Conservation (phyloP, 2,113 vertebrate genomes). For the Pogonocichla stellata region DNA sequence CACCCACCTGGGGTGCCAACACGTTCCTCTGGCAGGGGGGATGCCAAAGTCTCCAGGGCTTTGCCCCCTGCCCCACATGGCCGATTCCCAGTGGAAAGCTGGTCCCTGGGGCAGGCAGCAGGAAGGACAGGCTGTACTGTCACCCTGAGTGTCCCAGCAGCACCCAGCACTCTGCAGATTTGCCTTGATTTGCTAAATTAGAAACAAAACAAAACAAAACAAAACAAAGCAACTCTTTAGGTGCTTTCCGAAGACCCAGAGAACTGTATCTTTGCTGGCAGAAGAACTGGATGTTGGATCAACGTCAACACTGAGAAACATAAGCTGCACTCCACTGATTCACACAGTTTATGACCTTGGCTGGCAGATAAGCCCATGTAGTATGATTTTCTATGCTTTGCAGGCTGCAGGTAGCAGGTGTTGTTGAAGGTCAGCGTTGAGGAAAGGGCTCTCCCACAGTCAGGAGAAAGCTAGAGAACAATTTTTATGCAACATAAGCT, state of each 20-base stretch:
- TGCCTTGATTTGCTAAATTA: background rate
- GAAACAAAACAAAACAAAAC: too few species aligned
- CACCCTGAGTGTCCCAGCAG: constrained; percentile 1
- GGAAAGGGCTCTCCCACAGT: constrained; percentile 42
- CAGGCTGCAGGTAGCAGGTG: constrained; percentile 61
- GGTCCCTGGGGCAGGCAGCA: background rate
- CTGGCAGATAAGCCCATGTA: constrained; percentile 32
- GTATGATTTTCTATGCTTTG: constrained; percentile 35
- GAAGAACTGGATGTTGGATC: background rate
- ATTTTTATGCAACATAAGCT: constrained; percentile 67
- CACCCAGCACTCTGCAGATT: background rate
- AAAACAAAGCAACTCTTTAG: background rate
- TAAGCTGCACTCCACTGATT: background rate
- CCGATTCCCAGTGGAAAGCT: rapidly evolving
- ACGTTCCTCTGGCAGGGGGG: background rate
- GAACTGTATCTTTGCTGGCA: background rate
- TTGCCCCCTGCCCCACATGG: rapidly evolving
- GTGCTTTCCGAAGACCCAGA: constrained; percentile 8
- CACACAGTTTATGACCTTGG: constrained; percentile 38
- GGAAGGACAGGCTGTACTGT: constrained; percentile 49
- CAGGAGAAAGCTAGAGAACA: constrained; percentile 50
- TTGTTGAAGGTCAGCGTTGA: constrained; percentile 62
- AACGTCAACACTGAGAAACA: background rate
- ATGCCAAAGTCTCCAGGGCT: background rate
- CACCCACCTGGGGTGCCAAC: rapidly evolving